Evolutionary conservation across 2,888 invertebrate genomes (phyloP).

Genomic region (Rutpela maculata): DNA sequence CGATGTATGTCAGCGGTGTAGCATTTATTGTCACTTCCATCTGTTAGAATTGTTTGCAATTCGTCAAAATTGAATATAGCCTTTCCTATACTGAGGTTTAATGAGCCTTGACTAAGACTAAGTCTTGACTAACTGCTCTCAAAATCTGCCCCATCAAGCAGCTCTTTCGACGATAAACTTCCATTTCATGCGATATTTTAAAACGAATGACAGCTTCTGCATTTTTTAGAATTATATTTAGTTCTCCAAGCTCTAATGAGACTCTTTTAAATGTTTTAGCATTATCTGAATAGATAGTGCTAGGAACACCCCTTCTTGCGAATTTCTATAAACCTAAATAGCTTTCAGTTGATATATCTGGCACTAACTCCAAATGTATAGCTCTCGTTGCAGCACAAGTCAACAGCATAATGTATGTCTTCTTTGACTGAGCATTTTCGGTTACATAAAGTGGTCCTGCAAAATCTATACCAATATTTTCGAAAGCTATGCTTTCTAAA

Average conservation of each 20-base stretch:
- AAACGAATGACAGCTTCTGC: not conserved
- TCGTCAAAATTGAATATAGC: not conserved
- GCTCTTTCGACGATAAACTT: no score
- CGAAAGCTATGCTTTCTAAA: no score
- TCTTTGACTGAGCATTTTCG: no score
- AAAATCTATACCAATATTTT: no score
- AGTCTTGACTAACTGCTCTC: not conserved
- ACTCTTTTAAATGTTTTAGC: conserved; percentile 2
- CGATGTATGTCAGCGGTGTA: not conserved
- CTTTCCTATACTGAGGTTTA: conserved; percentile 2
- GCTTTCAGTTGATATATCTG: not conserved
- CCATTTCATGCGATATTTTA: no score
- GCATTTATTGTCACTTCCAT: not conserved
- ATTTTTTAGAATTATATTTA: not conserved
- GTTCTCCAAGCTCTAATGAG: not conserved
- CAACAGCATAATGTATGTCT: no score
- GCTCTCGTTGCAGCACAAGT: not conserved
- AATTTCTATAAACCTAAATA: not conserved
- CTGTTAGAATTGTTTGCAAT: conserved; percentile 7
- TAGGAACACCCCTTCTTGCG: conserved; percentile 5
- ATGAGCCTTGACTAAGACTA: not conserved
- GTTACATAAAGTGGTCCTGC: no score
- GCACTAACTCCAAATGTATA: conserved; percentile 8
- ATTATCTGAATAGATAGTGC: not conserved
- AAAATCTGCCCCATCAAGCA: not conserved